These are phyloP conservation scores for Marmota monax DNA, from an alignment of 2,113 vertebrate genomes.

Conservation along the genomic window DNA sequence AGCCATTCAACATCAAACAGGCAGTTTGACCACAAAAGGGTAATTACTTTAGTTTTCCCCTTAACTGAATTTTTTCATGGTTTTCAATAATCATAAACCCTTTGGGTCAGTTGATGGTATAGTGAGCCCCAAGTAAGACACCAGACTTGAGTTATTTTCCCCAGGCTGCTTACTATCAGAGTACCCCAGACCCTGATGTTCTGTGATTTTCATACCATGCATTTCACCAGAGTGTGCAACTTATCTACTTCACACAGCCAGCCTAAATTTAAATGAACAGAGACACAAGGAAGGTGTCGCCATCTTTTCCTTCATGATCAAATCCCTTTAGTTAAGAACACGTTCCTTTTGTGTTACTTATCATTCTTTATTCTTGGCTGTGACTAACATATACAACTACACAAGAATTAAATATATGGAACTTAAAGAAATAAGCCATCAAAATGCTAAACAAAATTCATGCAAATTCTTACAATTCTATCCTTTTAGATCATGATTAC, in stretches of 20 bases:
- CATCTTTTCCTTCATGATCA: not conserved
- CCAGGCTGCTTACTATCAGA: not conserved
- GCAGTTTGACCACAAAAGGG: conserved; percentile 61
- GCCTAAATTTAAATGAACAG: conserved; percentile 43
- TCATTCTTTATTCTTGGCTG: not conserved
- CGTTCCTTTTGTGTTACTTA: not conserved
- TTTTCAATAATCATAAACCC: conserved; percentile 47
- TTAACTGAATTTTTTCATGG: conserved; percentile 67
- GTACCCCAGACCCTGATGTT: not conserved
- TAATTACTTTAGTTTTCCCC: conserved; percentile 66
- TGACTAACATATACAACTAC: not conserved
- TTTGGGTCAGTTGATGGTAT: conserved; percentile 15
- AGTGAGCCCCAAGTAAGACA: not conserved
- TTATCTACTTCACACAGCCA: not conserved
- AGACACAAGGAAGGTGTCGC: not conserved
- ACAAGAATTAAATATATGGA: not conserved
- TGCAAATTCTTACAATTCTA: conserved; percentile 58
- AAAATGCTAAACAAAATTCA: conserved; percentile 56
- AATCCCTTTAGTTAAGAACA: not conserved
- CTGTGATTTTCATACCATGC: not conserved
- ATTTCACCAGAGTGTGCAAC: not conserved
- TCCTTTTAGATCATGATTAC: conserved; percentile 40
- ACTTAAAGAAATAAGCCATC: conserved; percentile 32
- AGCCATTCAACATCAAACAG: conserved; percentile 64
- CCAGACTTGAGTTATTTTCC: not conserved